phyloP scores from a whole-genome alignment of 2,888 invertebrate species.

The Acutogordius australiensis region DNA sequence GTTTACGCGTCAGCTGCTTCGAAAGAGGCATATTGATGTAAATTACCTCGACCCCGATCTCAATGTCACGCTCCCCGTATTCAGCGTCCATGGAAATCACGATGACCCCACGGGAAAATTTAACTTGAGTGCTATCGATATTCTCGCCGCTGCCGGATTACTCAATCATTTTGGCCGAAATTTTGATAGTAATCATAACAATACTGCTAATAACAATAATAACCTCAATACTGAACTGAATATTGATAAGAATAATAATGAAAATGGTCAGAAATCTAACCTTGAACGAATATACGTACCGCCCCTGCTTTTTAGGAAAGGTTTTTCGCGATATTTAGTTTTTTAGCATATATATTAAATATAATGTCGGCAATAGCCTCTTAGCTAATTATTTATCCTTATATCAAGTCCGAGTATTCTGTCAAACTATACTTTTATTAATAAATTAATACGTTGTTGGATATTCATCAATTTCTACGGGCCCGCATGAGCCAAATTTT shows the following conservation, averaged over 20 bases:
- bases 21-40: not conserved
- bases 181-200: slow-evolving; percentile 29
- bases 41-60: slow-evolving; percentile 44
- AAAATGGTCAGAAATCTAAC: not conserved
- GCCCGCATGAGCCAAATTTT: too few relatives aligned
- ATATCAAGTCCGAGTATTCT: too few relatives aligned
- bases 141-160: slow-evolving; percentile 33
- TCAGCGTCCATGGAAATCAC: slow-evolving; percentile 92
- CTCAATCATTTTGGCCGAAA: slow-evolving; percentile 85
- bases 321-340: too few relatives aligned
- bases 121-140: slow-evolving; percentile 6
- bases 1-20: not conserved
- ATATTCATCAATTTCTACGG: too few relatives aligned
- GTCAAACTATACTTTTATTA: too few relatives aligned
- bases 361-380: too few relatives aligned
- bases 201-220: slow-evolving; percentile 13
- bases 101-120: slow-evolving; percentile 38
- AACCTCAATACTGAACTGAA: not conserved
- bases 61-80: slow-evolving; percentile 55
- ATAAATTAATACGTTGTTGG: too few relatives aligned
- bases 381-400: too few relatives aligned
- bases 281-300: not conserved
- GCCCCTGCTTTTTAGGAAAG: not conserved
- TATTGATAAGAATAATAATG: not conserved
- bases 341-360: too few relatives aligned